Evolutionary conservation across 64 coral and sea anemone species (phyloP).

Genomic region (Actinia equina): DNA sequence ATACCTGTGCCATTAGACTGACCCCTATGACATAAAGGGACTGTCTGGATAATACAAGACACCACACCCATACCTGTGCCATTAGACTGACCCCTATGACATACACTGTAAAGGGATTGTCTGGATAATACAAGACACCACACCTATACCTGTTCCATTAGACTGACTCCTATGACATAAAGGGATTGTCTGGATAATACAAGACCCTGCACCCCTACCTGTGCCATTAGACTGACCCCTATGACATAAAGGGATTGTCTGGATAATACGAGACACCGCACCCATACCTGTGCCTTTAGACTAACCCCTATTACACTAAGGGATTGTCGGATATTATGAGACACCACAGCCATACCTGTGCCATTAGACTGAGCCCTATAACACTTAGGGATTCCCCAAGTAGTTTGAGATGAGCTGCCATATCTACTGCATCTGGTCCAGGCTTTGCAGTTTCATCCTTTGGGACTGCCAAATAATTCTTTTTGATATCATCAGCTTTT

Average conservation of each 20-base stretch:
- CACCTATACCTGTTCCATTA: too few relatives aligned
- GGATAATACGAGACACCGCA: constrained; percentile 8
- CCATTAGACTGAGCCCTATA: constrained; percentile 63
- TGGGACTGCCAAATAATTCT: not conserved
- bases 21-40: constrained; percentile 67
- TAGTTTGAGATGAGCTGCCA: constrained; percentile 84
- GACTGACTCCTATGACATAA: not conserved
- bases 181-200: not conserved
- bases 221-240: constrained; percentile 60
- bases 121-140: constrained; percentile 27
- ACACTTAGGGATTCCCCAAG: constrained; percentile 76
- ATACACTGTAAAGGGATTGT: constrained; percentile 50
- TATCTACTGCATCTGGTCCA: constrained; percentile 38
- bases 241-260: constrained; percentile 67
- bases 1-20: constrained; percentile 70
- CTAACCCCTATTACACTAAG: too few relatives aligned
- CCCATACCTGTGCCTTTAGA: constrained; percentile 45
- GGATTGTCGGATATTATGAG: too few relatives aligned
- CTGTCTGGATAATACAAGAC: not conserved
- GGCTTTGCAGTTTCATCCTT: constrained; percentile 27
- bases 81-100: constrained; percentile 45
- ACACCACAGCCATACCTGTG: constrained; percentile 44
- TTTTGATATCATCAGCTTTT: constrained; percentile 63
- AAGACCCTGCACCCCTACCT: constrained; percentile 39
- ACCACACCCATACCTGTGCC: constrained; percentile 68